Percentiles rank a stretch among this genome's conserved stretches.
Conservation (phyloP, 2,888 invertebrate genomes). For the Pristionchus arcanus region DNA sequence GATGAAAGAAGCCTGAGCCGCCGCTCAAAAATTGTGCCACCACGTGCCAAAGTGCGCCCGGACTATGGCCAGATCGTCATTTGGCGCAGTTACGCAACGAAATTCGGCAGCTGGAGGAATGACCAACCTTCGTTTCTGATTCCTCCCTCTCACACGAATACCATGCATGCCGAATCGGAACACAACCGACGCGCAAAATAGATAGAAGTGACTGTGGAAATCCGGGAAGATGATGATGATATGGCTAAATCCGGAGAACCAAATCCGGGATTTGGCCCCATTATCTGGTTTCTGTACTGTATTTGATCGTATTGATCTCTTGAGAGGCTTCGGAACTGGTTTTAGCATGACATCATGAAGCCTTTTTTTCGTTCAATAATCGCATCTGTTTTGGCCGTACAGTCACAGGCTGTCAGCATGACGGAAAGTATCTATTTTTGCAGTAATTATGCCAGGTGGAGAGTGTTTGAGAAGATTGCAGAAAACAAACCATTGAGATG, state of each 20-base stretch:
- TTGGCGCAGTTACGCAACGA: background rate
- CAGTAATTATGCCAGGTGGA: constrained; percentile 7
- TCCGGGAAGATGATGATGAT: background rate
- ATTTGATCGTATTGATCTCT: background rate
- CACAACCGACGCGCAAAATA: background rate
- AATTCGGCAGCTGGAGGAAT: background rate
- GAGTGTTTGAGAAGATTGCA: background rate
- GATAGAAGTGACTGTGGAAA: background rate
- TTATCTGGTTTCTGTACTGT: background rate
- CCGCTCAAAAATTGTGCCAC: background rate
- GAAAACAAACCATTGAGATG: background rate
- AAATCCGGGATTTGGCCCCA: background rate
- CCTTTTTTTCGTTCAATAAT: background rate
- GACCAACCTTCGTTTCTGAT: background rate
- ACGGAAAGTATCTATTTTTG: background rate
- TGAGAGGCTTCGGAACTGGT: background rate
- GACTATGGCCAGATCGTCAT: background rate
- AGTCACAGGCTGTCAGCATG: background rate
- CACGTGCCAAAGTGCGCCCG: background rate
- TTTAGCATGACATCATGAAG: background rate
- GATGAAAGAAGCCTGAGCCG: background rate
- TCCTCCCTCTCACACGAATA: background rate
- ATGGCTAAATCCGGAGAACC: background rate
- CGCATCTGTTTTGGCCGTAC: background rate
- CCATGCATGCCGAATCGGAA: background rate